Conservation (phyloP, 2,797 vertebrate species). For the Danionella dracula region DNA sequence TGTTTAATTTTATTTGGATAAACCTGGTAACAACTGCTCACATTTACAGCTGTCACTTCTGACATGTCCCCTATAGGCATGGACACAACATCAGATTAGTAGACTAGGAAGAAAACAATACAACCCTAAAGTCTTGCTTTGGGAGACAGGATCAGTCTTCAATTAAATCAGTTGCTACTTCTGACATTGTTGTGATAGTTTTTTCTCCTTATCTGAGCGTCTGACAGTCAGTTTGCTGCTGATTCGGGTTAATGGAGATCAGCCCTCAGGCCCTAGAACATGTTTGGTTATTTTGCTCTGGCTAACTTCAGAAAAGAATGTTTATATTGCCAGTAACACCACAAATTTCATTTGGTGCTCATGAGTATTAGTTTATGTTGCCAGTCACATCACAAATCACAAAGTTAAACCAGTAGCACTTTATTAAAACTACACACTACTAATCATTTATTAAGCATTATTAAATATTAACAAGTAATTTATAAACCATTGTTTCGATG, state of each 20-base stretch:
- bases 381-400: no score
- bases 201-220: constrained; percentile 46
- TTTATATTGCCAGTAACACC: no score
- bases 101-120: constrained; percentile 43
- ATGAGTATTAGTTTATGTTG: no score
- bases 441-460: no score
- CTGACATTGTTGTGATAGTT: constrained; percentile 18
- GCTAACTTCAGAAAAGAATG: no score
- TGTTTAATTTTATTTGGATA: no score
- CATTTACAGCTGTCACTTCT: not conserved
- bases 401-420: no score
- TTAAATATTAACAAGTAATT: no score
- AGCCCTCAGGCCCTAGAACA: constrained; percentile 45
- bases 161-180: constrained; percentile 61
- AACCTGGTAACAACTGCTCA: no score
- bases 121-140: constrained; percentile 39
- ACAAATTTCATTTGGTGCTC: constrained; percentile 8
- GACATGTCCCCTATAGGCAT: constrained; percentile 13
- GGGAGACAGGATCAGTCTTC: constrained; percentile 48
- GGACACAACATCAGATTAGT: constrained; percentile 46
- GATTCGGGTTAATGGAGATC: constrained; percentile 53
- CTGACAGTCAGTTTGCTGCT: constrained; percentile 42
- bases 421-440: no score
- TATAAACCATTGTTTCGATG: no score
- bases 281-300: constrained; percentile 8